These are phyloP conservation scores for Ptychadena robeensis DNA, from an alignment of 2,797 vertebrate genomes.

Conservation along the genomic window DNA sequence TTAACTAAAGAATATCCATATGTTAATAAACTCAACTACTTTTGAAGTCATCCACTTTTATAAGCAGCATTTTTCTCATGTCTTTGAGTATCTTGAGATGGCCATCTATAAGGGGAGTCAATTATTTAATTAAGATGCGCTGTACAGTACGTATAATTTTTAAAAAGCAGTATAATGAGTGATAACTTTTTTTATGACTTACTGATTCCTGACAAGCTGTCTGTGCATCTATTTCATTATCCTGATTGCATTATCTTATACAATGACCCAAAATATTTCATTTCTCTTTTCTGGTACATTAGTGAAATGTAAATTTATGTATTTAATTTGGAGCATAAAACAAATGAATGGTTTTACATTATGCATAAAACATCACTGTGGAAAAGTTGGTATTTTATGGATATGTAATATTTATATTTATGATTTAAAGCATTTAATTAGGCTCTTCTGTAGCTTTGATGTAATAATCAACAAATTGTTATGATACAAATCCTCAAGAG, in stretches of 20 bases:
- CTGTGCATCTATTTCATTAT: background rate
- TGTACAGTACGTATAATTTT: background rate
- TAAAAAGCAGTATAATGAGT: background rate
- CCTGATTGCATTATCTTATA: slow-evolving; percentile 30
- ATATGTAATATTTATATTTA: slow-evolving; percentile 1
- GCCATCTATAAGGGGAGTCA: background rate
- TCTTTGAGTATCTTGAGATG: background rate
- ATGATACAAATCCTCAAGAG: background rate
- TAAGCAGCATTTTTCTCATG: background rate
- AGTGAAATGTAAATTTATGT: slow-evolving; percentile 9
- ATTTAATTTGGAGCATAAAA: slow-evolving; percentile 25
- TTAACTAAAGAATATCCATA: too few species aligned
- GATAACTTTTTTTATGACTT: background rate
- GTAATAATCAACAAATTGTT: background rate
- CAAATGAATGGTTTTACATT: background rate
- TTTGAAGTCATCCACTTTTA: too few species aligned
- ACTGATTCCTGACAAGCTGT: background rate
- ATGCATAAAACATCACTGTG: background rate
- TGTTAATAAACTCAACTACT: too few species aligned
- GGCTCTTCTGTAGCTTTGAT: background rate
- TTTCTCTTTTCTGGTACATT: slow-evolving; percentile 10
- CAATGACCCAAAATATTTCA: slow-evolving; percentile 9
- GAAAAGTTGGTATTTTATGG: background rate
- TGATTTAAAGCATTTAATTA: slow-evolving; percentile 20
- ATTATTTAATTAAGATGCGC: background rate